Conservation (phyloP, 2,888 invertebrate genomes). For the Tipula helvola region DNA sequence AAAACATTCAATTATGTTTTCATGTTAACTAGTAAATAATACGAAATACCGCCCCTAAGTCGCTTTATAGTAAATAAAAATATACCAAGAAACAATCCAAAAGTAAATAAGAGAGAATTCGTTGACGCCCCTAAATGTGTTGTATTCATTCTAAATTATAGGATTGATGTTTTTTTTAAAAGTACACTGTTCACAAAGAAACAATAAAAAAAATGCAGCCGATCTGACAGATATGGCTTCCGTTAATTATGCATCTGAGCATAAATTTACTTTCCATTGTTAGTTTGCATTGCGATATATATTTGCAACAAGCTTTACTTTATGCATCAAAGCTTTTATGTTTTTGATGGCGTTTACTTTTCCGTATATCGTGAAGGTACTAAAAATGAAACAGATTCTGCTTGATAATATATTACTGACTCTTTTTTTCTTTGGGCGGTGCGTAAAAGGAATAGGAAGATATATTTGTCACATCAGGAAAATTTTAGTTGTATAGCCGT, state of each 20-base stretch:
- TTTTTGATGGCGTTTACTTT: not conserved
- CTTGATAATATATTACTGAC: not conserved
- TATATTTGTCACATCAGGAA: not conserved
- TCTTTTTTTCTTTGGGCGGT: not conserved
- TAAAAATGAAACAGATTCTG: not conserved
- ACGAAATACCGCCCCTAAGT: not conserved
- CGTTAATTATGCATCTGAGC: not conserved
- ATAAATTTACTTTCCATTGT: not conserved
- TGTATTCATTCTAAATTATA: not conserved
- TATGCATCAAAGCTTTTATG: not conserved
- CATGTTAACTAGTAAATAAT: not conserved
- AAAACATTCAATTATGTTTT: not conserved
- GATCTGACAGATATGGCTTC: not conserved
- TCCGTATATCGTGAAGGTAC: not conserved
- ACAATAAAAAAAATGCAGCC: not conserved
- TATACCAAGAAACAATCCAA: not conserved
- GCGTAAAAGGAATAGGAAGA: not conserved
- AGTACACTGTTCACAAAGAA: not conserved
- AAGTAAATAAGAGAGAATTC: not conserved
- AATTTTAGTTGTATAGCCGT: not conserved
- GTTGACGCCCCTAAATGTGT: not conserved
- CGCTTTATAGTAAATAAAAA: not conserved
- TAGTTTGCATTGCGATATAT: not conserved
- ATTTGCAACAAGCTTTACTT: not conserved
- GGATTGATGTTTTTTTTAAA: not conserved